Conservation (phyloP, 2,113 vertebrate genomes). For the Tiliqua scincoides region DNA sequence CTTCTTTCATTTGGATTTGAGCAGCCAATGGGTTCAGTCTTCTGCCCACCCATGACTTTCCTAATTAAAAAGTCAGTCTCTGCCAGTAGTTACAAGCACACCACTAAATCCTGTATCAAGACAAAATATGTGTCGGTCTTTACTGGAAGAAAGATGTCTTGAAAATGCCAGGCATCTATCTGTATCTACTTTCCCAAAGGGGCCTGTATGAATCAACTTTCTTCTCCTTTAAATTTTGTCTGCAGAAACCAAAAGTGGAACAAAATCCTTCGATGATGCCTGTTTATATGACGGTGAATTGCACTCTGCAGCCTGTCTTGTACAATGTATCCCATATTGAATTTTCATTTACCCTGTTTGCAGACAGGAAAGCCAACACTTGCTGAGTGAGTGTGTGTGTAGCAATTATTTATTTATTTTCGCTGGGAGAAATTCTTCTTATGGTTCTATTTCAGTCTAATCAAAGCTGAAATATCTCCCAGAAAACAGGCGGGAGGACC, state of each 20-base stretch:
- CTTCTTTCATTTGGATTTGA: neutral
- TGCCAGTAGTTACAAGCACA: neutral
- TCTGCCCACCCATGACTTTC: neutral
- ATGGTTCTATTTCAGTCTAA: neutral
- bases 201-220: neutral
- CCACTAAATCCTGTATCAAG: neutral
- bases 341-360: slow-evolving; percentile 6
- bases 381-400: neutral
- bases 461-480: slow-evolving; percentile 2
- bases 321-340: neutral
- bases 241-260: neutral
- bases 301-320: neutral
- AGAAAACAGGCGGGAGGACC: neutral
- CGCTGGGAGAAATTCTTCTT: neutral
- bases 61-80: neutral
- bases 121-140: neutral
- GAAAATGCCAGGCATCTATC: neutral
- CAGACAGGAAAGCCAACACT: neutral
- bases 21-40: neutral
- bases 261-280: neutral
- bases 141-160: neutral
- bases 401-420: neutral
- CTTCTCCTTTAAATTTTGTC: neutral
- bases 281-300: neutral
- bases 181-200: neutral